These are phyloP conservation scores for Danio tinwini DNA, from an alignment of 2,797 vertebrate species.

Conservation along the genomic window DNA sequence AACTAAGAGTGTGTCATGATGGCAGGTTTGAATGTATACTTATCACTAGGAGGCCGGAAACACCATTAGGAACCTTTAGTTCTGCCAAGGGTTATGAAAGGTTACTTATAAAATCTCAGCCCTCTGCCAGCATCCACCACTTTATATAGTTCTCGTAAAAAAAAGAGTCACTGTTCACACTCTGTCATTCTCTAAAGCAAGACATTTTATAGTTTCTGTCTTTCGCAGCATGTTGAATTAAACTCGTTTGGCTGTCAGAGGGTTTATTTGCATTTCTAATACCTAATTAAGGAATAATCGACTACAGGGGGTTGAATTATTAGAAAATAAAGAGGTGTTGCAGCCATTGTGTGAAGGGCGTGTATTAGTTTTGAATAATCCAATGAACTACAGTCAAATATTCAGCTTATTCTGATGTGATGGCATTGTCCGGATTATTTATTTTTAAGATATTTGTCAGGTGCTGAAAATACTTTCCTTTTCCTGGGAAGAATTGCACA, in stretches of 20 bases:
- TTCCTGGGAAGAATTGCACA: too few species aligned
- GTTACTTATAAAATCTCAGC: constrained; percentile 33
- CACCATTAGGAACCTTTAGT: constrained; percentile 28
- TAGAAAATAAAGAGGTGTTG: too few species aligned
- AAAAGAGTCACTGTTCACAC: not conserved
- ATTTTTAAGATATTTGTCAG: too few species aligned
- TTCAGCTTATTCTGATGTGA: too few species aligned
- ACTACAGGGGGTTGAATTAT: not conserved
- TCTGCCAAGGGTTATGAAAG: constrained; percentile 49
- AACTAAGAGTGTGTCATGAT: not conserved
- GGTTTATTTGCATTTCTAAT: not conserved
- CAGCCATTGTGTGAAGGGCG: too few species aligned
- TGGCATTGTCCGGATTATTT: too few species aligned
- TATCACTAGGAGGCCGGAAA: constrained; percentile 2
- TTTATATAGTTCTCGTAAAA: not conserved
- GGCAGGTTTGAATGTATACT: not conserved
- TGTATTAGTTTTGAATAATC: too few species aligned
- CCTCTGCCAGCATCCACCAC: not conserved
- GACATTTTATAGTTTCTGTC: not conserved
- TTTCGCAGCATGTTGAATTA: not conserved
- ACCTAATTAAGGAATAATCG: too few species aligned
- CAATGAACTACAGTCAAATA: too few species aligned
- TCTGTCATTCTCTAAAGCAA: not conserved
- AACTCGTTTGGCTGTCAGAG: not conserved
- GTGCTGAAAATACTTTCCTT: too few species aligned